These are phyloP conservation scores for Campoplex capitator DNA, from an alignment of 2,888 invertebrate genomes.

Conservation along the genomic window DNA sequence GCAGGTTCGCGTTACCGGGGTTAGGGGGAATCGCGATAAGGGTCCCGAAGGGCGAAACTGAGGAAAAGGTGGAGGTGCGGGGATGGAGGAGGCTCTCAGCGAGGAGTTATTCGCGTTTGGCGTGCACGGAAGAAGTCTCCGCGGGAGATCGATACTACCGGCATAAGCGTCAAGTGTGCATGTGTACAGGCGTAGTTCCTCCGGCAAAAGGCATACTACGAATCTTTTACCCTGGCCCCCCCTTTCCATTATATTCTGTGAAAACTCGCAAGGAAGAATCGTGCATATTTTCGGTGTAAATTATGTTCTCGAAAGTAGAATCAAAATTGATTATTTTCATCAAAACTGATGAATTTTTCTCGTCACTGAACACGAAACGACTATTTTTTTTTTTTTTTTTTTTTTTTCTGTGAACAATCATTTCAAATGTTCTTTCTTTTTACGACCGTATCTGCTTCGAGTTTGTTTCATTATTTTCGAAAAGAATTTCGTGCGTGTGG, in stretches of 20 bases:
- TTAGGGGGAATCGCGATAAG: background rate
- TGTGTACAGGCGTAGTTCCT: background rate
- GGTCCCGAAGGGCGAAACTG: constrained; percentile 6
- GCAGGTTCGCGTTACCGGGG: background rate
- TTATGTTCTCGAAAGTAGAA: too few relatives aligned
- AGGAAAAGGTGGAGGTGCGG: background rate
- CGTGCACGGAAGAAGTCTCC: constrained; percentile 56
- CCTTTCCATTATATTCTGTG: background rate
- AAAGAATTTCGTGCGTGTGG: background rate
- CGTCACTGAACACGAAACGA: too few relatives aligned
- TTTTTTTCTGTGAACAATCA: background rate
- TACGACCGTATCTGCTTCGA: background rate
- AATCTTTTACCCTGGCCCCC: too few relatives aligned
- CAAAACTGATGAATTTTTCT: too few relatives aligned
- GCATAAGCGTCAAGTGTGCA: constrained; percentile 26
- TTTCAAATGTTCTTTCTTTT: background rate
- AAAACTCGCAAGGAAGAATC: background rate
- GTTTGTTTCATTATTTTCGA: background rate
- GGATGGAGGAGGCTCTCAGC: background rate
- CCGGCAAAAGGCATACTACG: background rate
- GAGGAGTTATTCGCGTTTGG: constrained; percentile 58
- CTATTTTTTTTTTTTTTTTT: background rate
- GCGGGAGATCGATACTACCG: constrained; percentile 54
- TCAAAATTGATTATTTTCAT: too few relatives aligned
- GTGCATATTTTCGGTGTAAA: too few relatives aligned